A percentile compares a stretch with the other conserved stretches of the same genome.
phyloP scores from a whole-genome alignment of 2,113 vertebrate species.

The Centropus bengalensis region DNA sequence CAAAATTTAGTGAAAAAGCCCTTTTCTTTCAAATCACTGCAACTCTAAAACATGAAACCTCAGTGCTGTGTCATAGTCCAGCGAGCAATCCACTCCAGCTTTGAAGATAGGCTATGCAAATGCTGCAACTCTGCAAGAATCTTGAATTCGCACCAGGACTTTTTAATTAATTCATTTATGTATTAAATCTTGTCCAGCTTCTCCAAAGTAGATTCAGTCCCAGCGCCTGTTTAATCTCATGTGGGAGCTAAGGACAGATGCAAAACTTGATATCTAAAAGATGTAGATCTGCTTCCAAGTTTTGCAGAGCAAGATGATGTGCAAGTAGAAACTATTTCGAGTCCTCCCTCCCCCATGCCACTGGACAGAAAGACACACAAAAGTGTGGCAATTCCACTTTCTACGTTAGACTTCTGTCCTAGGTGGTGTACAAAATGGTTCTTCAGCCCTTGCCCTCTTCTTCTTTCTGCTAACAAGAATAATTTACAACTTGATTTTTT shows the following conservation, averaged over 20 bases:
- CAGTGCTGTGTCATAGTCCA: not conserved
- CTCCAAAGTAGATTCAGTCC: not conserved
- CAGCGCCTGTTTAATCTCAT: not conserved
- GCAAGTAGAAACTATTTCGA: constrained; percentile 23
- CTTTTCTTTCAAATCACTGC: not conserved
- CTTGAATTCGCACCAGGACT: not conserved
- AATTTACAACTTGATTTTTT: not conserved
- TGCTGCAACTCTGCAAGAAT: not conserved
- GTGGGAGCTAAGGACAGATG: not conserved
- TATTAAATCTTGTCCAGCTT: constrained; percentile 5
- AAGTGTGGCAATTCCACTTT: not conserved
- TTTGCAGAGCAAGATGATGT: not conserved
- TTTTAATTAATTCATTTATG: not conserved
- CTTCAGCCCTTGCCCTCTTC: not conserved
- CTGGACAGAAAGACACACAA: constrained; percentile 1
- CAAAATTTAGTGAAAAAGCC: not conserved
- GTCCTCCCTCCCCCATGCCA: not conserved
- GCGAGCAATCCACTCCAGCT: not conserved
- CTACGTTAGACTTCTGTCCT: not conserved
- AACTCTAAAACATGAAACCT: not conserved
- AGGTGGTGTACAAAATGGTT: not conserved
- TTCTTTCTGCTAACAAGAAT: not conserved
- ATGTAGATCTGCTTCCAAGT: not conserved
- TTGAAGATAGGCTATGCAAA: not conserved
- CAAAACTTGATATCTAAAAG: not conserved